Conservation (phyloP, 2,888 invertebrate genomes). For the Drosophila colorata region DNA sequence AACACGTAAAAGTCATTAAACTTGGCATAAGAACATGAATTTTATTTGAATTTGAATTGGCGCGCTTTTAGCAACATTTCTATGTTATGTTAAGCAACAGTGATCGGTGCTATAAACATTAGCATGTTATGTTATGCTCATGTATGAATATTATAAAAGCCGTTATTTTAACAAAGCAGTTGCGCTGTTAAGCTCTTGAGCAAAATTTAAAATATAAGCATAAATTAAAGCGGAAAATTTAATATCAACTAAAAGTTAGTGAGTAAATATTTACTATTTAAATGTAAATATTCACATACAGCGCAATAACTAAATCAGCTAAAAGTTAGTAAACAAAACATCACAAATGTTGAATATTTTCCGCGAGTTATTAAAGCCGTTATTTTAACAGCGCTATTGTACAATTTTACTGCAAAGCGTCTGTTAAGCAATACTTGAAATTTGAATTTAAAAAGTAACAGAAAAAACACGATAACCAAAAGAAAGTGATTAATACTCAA, state of each 20-base stretch:
- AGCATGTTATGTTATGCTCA: background rate
- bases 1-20: background rate
- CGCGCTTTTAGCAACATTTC: background rate
- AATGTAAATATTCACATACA: background rate
- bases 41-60: background rate
- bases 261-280: background rate
- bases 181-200: background rate
- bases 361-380: background rate
- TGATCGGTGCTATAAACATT: background rate
- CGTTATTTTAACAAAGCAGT: slow-evolving; percentile 1
- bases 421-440: too few relatives aligned
- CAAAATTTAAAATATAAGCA: too few relatives aligned
- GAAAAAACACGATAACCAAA: background rate
- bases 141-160: background rate
- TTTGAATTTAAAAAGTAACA: background rate
- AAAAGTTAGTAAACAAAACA: too few relatives aligned
- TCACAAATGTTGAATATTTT: too few relatives aligned
- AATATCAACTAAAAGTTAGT: too few relatives aligned
- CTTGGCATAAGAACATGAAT: too few relatives aligned
- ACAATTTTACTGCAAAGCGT: too few relatives aligned
- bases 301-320: too few relatives aligned
- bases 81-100: background rate
- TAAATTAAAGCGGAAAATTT: too few relatives aligned
- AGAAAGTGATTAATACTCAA: too few relatives aligned
- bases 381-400: background rate